A percentile compares a stretch with the other conserved stretches of the same genome.
Evolutionary conservation across 2,888 invertebrate species (phyloP).

Genomic region (Zeuzera pyrina): DNA sequence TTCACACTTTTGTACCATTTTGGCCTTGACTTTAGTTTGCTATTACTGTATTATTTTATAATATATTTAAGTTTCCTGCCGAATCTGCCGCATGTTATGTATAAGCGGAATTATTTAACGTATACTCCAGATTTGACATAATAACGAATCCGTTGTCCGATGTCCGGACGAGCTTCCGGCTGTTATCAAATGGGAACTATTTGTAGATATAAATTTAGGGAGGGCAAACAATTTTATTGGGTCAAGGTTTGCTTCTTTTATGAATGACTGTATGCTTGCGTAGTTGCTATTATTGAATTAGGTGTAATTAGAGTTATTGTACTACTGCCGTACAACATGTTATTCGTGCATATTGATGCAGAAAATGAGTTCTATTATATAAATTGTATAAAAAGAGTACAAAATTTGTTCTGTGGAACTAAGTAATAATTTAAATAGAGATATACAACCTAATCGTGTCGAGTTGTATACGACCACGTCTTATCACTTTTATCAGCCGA

Average conservation of each 20-base stretch:
- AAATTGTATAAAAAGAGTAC: no score
- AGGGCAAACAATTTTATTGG: slow-evolving; percentile 49
- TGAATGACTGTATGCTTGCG: slow-evolving; percentile 31
- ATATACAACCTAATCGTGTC: no score
- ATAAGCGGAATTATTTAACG: slow-evolving; percentile 2
- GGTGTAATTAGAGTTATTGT: neutral
- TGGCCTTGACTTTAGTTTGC: slow-evolving; percentile 26
- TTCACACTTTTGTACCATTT: neutral
- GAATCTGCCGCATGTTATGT: slow-evolving; percentile 19
- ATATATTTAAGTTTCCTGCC: slow-evolving; percentile 29
- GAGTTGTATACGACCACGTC: no score
- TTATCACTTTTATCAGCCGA: slow-evolving; percentile 2
- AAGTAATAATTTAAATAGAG: no score
- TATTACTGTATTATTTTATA: slow-evolving; percentile 9
- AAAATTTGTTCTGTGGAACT: no score
- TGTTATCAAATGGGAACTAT: slow-evolving; percentile 52
- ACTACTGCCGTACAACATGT: no score
- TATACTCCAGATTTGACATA: slow-evolving; percentile 29
- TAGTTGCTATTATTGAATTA: neutral
- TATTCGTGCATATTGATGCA: no score
- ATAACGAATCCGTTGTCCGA: slow-evolving; percentile 60
- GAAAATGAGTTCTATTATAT: no score
- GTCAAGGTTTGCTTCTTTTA: slow-evolving; percentile 51
- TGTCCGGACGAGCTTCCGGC: slow-evolving; percentile 53
- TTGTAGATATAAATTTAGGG: slow-evolving; percentile 37